Evolutionary conservation across 2,888 invertebrate genomes (phyloP), one percentile per base, ranked within the genome.

Genomic region (Chaitophorus viminalis): DNA sequence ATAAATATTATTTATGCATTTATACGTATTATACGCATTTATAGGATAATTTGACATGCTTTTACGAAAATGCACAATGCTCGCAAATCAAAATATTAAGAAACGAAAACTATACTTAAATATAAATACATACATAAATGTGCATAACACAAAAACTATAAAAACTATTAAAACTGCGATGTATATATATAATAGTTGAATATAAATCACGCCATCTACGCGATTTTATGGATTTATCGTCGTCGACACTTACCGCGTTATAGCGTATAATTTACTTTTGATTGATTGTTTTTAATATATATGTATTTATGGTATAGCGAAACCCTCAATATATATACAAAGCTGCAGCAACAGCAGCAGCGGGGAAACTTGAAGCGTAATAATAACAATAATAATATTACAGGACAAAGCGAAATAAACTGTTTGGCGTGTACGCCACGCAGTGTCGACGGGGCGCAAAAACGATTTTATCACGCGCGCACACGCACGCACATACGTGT

Each of bases 361-460:
- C 18, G 33, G 18, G 72, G 31, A 72, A 33, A 33, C 68, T 36
- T 21, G 36, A 46, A 46, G 36, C 36, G 74, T 36, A 17, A 25
- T 36, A 36, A 25, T 60, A 60, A 54, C 54, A 33, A 60, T 54
- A 31, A 54, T 33, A 54, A 78, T 78, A 77, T 78, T 33, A 36
- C 54, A 79, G 52, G 79, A 65, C 65, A 79, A 79, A 65, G 79
- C 79, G 79, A 65, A 79, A 79, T 79, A 79, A 79, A 65, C 79
- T 79, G 65, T 65, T 79, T 79, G 79, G 9, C 79, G 29, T 36
- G 74, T 31, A 77, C 31, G 60, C 25, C 21, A n/a, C n/a, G 65
- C n/a, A n/a, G 29, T 70, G 70, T 82, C 82, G 82, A 52, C 82
- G 82, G 82, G 82, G 70, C 33, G 82, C 68, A 70, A 81, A 81